Evolutionary conservation across 1,140 invertebrate genomes (phyloP).

Genomic region (Nasonia giraulti): DNA sequence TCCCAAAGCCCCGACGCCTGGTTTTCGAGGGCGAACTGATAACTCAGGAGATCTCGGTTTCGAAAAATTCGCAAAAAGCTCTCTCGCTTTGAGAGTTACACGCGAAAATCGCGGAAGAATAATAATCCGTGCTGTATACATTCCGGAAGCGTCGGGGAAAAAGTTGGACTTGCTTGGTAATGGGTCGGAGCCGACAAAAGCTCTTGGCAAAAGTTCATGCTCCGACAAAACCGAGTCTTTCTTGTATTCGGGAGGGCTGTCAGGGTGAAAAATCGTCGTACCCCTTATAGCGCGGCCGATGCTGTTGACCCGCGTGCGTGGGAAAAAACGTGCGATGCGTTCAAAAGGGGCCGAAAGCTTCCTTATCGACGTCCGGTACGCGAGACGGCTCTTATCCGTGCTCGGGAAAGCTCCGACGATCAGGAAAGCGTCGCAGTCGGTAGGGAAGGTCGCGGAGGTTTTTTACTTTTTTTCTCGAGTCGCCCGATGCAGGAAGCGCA

Average conservation of each 20-base stretch:
- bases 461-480: neutral
- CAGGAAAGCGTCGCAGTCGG: neutral
- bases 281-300: too few relatives aligned
- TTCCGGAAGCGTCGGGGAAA: neutral
- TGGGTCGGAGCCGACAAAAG: neutral
- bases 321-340: too few relatives aligned
- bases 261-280: neutral
- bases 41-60: neutral
- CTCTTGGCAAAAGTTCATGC: conserved; percentile 22
- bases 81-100: neutral
- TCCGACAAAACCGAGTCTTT: neutral
- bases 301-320: neutral
- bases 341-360: neutral
- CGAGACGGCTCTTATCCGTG: neutral
- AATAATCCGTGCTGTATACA: neutral
- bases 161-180: neutral
- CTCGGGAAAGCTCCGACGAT: neutral
- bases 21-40: neutral
- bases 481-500: neutral
- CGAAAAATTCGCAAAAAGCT: too few relatives aligned
- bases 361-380: conserved; percentile 39
- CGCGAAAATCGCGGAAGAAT: neutral
- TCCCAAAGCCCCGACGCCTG: neutral
- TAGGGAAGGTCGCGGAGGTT: neutral
- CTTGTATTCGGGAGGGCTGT: neutral